Conservation (phyloP, 2,113 vertebrate genomes). For the Pseudonaja textilis region DNA sequence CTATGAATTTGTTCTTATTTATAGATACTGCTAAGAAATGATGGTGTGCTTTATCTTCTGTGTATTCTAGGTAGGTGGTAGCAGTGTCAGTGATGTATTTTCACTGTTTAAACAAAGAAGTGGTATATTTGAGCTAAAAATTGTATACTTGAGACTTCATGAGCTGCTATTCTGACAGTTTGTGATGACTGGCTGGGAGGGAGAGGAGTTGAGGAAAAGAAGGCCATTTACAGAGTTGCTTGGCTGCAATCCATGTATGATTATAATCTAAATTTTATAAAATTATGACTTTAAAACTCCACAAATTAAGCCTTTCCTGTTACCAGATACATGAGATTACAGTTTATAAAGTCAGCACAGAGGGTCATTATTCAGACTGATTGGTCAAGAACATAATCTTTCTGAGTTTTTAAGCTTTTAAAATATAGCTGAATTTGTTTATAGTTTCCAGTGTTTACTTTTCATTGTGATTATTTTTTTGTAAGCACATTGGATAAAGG, state of each 20-base stretch:
- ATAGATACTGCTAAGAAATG: background rate
- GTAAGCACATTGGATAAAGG: background rate
- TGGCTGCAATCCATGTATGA: slow-evolving; percentile 7
- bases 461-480: background rate
- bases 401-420: background rate
- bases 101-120: background rate
- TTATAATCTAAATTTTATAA: background rate
- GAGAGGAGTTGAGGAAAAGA: background rate
- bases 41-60: background rate
- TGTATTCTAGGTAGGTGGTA: background rate
- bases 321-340: background rate
- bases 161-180: background rate
- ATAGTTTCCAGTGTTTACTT: background rate
- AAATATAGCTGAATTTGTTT: slow-evolving; percentile 34
- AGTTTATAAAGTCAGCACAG: slow-evolving; percentile 2
- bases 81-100: background rate
- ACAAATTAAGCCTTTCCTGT: background rate
- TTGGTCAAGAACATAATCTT: background rate
- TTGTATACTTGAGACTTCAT: background rate
- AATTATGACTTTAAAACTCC: slow-evolving; percentile 9
- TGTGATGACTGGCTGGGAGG: background rate
- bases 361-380: slow-evolving; percentile 7
- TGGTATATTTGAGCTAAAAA: background rate
- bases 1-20: background rate
- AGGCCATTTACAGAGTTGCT: slow-evolving; percentile 6